Evolutionary conservation across 2,797 vertebrate species (phyloP), one percentile per base, ranked within the genome.

Genomic region (Mus caroli): DNA sequence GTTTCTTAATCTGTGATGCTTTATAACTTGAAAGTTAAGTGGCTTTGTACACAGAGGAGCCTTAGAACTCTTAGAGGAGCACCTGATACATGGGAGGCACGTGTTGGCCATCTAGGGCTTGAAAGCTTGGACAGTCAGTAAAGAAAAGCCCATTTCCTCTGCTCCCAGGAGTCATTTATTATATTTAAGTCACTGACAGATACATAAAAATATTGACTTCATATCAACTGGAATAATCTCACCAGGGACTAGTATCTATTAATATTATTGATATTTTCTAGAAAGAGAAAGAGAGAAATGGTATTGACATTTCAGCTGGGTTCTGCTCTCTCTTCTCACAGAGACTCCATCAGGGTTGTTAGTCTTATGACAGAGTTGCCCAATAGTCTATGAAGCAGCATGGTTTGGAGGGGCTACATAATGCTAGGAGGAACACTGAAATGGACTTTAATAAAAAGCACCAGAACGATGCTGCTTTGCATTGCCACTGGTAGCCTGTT

Each of bases 261-360:
- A 22, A 85, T 28, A 78, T 89, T n/a, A 62, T 60, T 80, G 62
- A 79, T 50, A 62, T 67, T 71, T 37, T 80, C 62, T 50, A 6
- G 4, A 80, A 86, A 88, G 26, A 50, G 12, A 24, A 62, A 77
- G 56, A 24, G 46, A 22, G 14, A n/a, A 71, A 94, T 87, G 60
- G 34, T 89, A 24, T 46, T 88, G 20, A 77, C 26, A 56, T 91
- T 87, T 92, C 14, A 82, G 22, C 31, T 77, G 43, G 78, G 6
- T 92, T 89, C 50, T 76, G 80, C 69, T 86, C 40, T n/a, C 8
- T 82, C 94, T 93, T 89, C 50, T 43, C 83, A 91, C 79, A 91
- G 52, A 73, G 78, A 58, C 91, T 82, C 40, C 84, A 40, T 88
- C 84, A 92, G 14, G 31, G 85, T 91, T 52, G 85, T 90, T 58